phyloP scores from a whole-genome alignment of 1,140 invertebrate genomes.

The Tetramorium parvispinum region DNA sequence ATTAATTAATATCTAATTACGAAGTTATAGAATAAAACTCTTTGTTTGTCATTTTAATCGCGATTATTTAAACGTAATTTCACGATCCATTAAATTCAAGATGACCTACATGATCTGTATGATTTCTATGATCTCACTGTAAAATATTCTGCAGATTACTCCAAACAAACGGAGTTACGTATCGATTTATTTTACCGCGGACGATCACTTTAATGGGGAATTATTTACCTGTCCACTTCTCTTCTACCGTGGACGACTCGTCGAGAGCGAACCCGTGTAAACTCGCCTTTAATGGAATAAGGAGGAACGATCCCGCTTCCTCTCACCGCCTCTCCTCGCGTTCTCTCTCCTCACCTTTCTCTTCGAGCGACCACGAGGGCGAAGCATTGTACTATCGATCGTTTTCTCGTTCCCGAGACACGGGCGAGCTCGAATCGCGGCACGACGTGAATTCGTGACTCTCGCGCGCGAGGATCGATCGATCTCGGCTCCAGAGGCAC shows the following conservation, averaged over 20 bases:
- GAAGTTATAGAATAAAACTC: not conserved
- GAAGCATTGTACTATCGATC: conserved; percentile 78
- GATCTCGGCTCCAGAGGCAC: conserved; percentile 41
- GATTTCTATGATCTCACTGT: not conserved
- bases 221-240: conserved; percentile 26
- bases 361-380: conserved; percentile 71
- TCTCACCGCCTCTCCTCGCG: conserved; percentile 42
- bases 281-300: conserved; percentile 55
- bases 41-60: not conserved
- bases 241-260: not conserved
- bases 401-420: conserved; percentile 71
- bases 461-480: conserved; percentile 49
- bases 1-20: not conserved
- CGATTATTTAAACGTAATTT: not conserved
- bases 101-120: not conserved
- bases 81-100: not conserved
- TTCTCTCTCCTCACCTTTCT: conserved; percentile 62
- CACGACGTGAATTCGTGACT: conserved; percentile 71
- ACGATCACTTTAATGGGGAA: conserved; percentile 5
- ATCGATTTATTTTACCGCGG: not conserved
- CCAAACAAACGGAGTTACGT: not conserved
- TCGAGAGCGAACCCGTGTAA: conserved; percentile 43
- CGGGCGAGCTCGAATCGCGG: conserved; percentile 49
- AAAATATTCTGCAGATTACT: not conserved
- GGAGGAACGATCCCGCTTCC: conserved; percentile 16